Evolutionary conservation across 2,888 invertebrate species (phyloP), one percentile per base, ranked within the genome.

Genomic region (Tiphia femorata): DNA sequence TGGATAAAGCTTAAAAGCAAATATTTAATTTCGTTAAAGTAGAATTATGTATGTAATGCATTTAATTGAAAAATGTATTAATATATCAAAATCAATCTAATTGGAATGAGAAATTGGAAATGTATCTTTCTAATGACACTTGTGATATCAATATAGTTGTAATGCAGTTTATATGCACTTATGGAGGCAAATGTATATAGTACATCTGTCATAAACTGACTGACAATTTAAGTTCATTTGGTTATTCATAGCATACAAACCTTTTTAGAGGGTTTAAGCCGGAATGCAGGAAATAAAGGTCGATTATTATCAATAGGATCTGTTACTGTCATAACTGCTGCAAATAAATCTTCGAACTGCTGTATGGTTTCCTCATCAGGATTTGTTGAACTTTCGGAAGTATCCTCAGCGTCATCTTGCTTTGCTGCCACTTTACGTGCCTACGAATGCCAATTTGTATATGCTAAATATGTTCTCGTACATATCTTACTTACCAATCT

Each of bases 201-300:
- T n/a, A n/a, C n/a, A n/a, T n/a, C n/a, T n/a, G 38, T 38, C 17
- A 33, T 14, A 2, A n/a, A 33, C 12, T 12, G 33, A 33, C n/a
- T n/a, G n/a, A n/a, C n/a, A n/a, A n/a, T n/a, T n/a, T n/a, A n/a
- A n/a, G n/a, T n/a, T n/a, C n/a, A n/a, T n/a, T n/a, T n/a, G n/a
- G n/a, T n/a, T n/a, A n/a, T n/a, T n/a, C n/a, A n/a, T n/a, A n/a
- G n/a, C n/a, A n/a, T 47, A 53, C 43, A 7, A 64, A 89, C 89
- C 77, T 94, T 92, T 82, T 93, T 94, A 0, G 96, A 95, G 0
- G 98, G 98, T 46, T 98, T 86, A 52, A 98, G 87, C 80, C 96
- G 94, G 83, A 98, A 98, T 66, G 92, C 92, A 2, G 91, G 88
- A 80, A 96, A 93, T 3, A 98, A 86, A 0, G 92, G 88, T n/a